These are phyloP conservation scores for Gephyroberyx darwinii DNA, from an alignment of 2,797 vertebrate genomes.

Conservation along the genomic window DNA sequence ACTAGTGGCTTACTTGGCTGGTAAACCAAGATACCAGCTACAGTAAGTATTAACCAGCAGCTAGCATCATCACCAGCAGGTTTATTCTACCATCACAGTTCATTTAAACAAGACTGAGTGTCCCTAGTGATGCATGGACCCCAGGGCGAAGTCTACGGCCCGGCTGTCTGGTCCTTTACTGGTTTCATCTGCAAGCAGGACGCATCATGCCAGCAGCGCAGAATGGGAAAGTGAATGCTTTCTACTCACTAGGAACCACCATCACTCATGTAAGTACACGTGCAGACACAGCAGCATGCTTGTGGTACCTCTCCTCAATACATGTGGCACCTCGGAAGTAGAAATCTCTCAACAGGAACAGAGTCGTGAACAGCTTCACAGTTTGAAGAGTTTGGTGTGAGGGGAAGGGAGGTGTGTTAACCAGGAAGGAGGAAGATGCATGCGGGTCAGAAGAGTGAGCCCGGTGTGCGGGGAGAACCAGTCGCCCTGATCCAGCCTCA, in stretches of 20 bases:
- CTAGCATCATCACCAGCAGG: no score
- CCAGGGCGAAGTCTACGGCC: no score
- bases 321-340: slow-evolving; percentile 46
- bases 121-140: no score
- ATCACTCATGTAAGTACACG: slow-evolving; percentile 49
- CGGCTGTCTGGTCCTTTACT: background rate
- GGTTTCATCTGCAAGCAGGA: slow-evolving; percentile 24
- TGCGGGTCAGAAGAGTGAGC: slow-evolving; percentile 50
- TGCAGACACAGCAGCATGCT: slow-evolving; percentile 68
- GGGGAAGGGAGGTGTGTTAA: slow-evolving; percentile 46
- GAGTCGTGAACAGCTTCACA: slow-evolving; percentile 34
- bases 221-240: slow-evolving; percentile 60
- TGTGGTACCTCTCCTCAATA: slow-evolving; percentile 79
- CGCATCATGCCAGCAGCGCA: slow-evolving; percentile 63
- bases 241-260: slow-evolving; percentile 39
- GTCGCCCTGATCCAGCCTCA: slow-evolving; percentile 35
- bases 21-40: background rate
- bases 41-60: no score
- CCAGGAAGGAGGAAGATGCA: slow-evolving; percentile 54
- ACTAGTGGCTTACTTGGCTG: background rate
- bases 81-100: background rate
- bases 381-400: slow-evolving; percentile 15
- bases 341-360: slow-evolving; percentile 27
- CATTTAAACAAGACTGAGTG: background rate
- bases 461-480: slow-evolving; percentile 8